Percentiles rank a stretch among this genome's conserved stretches.
These are phyloP conservation scores for Temnothorax longispinosus DNA, from an alignment of 1,140 invertebrate species.

Conservation along the genomic window DNA sequence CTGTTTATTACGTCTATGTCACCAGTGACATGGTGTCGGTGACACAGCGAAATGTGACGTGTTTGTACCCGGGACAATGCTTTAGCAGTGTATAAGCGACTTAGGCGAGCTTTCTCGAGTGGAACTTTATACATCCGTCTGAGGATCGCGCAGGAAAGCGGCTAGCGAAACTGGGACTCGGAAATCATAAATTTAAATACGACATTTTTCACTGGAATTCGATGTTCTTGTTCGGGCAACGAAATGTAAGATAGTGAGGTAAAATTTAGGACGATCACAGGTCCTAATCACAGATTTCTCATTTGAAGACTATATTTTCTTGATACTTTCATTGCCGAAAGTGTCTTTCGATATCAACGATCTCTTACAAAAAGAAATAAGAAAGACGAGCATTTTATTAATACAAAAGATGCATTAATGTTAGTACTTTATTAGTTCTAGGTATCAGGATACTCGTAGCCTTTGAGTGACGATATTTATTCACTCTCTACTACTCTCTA, in stretches of 20 bases:
- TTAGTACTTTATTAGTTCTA: background rate
- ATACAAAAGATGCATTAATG: background rate
- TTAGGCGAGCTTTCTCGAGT: slow-evolving; percentile 50
- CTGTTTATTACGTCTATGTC: slow-evolving; percentile 58
- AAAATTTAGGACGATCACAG: background rate
- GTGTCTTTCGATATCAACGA: background rate
- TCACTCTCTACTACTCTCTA: slow-evolving; percentile 8
- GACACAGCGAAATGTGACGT: slow-evolving; percentile 61
- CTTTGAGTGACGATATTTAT: background rate
- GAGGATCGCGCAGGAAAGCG: slow-evolving; percentile 36
- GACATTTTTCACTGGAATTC: slow-evolving; percentile 20
- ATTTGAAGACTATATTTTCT: background rate
- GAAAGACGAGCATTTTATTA: background rate
- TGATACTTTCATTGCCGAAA: slow-evolving; percentile 23
- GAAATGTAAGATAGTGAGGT: background rate
- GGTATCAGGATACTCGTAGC: background rate
- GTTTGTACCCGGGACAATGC: background rate
- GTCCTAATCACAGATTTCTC: slow-evolving; percentile 7
- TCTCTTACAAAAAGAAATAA: background rate
- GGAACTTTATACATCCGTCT: slow-evolving; percentile 43
- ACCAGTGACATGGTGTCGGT: slow-evolving; percentile 24
- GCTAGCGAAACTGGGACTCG: slow-evolving; percentile 1
- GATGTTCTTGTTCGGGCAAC: background rate
- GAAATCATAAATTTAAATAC: slow-evolving; percentile 16
- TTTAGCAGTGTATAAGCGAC: background rate